Conservation (phyloP, 2,888 invertebrate genomes). For the Bugulina stolonifera region DNA sequence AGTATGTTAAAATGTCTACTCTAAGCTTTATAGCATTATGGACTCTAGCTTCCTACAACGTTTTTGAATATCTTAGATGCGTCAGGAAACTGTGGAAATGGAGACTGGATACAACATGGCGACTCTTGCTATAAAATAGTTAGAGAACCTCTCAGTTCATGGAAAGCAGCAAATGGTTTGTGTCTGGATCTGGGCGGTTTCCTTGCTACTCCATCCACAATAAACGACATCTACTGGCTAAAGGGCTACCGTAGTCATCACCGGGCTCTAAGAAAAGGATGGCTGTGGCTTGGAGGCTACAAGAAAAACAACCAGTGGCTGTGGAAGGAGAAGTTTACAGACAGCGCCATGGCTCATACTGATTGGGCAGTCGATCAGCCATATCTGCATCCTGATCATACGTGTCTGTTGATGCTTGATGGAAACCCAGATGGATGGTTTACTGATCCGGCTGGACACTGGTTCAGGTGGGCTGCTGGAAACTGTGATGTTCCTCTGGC, state of each 20-base stretch:
- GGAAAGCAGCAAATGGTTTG: not conserved
- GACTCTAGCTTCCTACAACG: too few species aligned
- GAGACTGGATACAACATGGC: not conserved
- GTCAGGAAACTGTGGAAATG: not conserved
- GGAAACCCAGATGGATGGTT: not conserved
- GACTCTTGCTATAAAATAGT: not conserved
- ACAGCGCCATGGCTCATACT: not conserved
- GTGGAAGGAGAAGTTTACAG: not conserved
- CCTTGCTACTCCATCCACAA: not conserved
- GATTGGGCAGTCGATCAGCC: not conserved
- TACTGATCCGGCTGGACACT: not conserved
- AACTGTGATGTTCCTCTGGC: not conserved
- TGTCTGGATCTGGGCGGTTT: not conserved
- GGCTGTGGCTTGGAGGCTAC: not conserved
- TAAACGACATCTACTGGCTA: not conserved
- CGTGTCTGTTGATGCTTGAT: not conserved
- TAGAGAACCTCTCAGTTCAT: not conserved
- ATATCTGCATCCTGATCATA: not conserved
- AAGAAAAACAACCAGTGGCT: not conserved
- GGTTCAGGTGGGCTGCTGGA: not conserved
- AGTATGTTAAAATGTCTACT: too few species aligned
- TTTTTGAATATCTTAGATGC: too few species aligned
- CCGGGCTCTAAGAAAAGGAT: not conserved
- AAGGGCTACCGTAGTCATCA: not conserved
- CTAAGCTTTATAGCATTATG: too few species aligned